Evolutionary conservation across 2,113 vertebrate genomes (phyloP).

Genomic region (Phoenicopterus ruber): DNA sequence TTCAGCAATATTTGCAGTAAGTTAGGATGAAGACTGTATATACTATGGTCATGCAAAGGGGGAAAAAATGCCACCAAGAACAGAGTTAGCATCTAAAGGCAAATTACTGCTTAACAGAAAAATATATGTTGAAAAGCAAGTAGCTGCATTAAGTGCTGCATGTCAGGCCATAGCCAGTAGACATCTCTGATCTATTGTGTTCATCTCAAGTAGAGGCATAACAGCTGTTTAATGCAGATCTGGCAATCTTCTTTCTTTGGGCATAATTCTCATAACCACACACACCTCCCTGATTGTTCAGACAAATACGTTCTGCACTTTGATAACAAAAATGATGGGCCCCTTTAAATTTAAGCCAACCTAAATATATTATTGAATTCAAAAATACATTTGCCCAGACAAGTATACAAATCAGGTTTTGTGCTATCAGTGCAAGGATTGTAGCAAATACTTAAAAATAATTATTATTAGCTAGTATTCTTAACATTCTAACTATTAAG

Average conservation of each 20-base stretch:
- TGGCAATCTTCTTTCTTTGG: neutral
- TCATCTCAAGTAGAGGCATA: neutral
- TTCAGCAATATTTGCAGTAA: neutral
- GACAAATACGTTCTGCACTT: constrained; percentile 1
- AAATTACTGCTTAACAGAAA: neutral
- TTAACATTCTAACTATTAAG: neutral
- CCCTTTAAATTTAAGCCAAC: constrained; percentile 31
- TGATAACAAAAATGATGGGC: neutral
- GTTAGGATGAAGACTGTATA: neutral
- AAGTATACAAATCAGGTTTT: neutral
- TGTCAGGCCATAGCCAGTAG: neutral
- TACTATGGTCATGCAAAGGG: neutral
- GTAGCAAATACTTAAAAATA: neutral
- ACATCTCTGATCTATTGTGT: neutral
- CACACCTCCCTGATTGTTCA: neutral
- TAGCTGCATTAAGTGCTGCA: neutral
- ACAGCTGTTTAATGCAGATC: neutral
- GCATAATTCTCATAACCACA: neutral
- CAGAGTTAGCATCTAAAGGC: neutral
- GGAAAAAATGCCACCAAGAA: neutral
- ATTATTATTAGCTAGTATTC: neutral
- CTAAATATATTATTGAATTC: neutral
- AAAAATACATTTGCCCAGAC: neutral
- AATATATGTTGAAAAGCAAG: neutral
- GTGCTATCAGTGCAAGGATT: neutral